These are phyloP conservation scores for Rhagologus leucostigma DNA, from an alignment of 2,113 vertebrate species.

Conservation along the genomic window DNA sequence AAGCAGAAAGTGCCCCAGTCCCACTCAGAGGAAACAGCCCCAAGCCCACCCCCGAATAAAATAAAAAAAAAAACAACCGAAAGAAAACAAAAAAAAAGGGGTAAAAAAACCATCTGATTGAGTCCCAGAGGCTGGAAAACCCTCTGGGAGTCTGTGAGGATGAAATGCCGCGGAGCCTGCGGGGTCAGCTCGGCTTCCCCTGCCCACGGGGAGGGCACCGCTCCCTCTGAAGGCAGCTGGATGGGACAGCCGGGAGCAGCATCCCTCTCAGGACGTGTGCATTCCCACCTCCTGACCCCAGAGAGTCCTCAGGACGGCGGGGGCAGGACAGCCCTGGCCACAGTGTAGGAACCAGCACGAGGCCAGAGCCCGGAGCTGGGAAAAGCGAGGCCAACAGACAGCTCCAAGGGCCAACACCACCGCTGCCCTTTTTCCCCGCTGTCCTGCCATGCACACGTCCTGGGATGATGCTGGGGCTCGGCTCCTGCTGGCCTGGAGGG, in stretches of 20 bases:
- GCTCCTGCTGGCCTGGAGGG: background rate
- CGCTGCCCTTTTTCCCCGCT: background rate
- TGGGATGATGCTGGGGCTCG: background rate
- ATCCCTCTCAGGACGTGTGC: background rate
- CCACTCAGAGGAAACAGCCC: constrained; percentile 13
- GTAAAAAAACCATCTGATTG: background rate
- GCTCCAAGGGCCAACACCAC: no score
- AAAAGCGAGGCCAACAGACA: fast-evolving
- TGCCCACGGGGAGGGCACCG: fast-evolving
- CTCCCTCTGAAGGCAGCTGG: background rate
- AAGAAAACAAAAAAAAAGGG: background rate
- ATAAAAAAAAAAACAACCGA: background rate
- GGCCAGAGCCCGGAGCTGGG: background rate
- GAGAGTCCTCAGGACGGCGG: fast-evolving
- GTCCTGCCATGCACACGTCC: background rate
- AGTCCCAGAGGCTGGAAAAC: background rate
- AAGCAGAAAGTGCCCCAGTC: constrained; percentile 36
- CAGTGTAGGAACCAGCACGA: fast-evolving
- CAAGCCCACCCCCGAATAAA: background rate
- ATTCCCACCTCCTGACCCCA: background rate
- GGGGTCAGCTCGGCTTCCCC: background rate
- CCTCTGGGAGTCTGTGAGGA: background rate
- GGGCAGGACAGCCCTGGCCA: background rate
- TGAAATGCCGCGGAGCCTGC: background rate
- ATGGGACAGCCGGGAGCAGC: background rate